These are phyloP conservation scores for Ophion ventricosus DNA, from an alignment of 2,888 invertebrate genomes.

Conservation along the genomic window DNA sequence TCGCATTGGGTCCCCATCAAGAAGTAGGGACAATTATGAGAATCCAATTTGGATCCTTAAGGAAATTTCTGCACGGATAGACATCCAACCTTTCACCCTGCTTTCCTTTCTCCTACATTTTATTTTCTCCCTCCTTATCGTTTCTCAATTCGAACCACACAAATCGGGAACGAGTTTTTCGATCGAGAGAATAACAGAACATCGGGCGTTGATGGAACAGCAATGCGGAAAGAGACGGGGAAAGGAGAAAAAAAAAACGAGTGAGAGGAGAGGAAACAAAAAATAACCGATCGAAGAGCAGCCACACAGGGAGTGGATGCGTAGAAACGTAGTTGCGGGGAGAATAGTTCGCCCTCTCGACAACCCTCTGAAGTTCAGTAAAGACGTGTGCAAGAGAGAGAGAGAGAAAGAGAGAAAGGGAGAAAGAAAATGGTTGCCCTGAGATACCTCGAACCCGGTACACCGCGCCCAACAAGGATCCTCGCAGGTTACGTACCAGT, in stretches of 20 bases:
- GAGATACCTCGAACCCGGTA: conserved; percentile 56
- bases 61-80: too few relatives aligned
- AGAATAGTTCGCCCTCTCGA: conserved; percentile 34
- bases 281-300: conserved; percentile 30
- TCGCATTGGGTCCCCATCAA: too few relatives aligned
- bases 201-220: background rate
- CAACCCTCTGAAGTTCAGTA: background rate
- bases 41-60: too few relatives aligned
- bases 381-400: conserved; percentile 1
- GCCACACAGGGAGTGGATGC: conserved; percentile 9
- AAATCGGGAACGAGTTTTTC: background rate
- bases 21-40: too few relatives aligned
- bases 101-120: background rate
- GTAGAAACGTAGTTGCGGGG: conserved; percentile 29
- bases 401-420: background rate
- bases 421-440: conserved; percentile 55
- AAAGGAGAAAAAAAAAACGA: background rate
- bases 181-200: background rate
- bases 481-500: conserved; percentile 13
- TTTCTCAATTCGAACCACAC: background rate
- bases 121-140: background rate
- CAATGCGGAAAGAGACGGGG: background rate
- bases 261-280: background rate
- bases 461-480: conserved; percentile 41
- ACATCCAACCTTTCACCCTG: background rate